These are phyloP conservation scores for Nibea albiflora DNA, from an alignment of 2,113 vertebrate species.

Conservation along the genomic window DNA sequence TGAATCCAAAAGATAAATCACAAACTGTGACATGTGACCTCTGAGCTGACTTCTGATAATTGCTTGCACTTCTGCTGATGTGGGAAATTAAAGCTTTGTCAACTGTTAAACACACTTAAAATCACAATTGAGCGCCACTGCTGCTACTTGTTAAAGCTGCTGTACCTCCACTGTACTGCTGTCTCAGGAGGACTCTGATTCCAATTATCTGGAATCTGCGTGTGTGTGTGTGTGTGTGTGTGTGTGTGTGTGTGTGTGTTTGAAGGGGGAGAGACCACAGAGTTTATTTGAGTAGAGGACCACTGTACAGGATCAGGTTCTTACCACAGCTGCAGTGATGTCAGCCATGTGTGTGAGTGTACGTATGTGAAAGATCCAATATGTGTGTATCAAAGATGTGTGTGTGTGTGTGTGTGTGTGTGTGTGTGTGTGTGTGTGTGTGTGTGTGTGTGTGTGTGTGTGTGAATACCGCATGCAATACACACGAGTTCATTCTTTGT, in stretches of 20 bases:
- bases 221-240: constrained; percentile 17
- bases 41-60: not conserved
- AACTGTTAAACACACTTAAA: constrained; percentile 30
- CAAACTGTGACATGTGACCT: constrained; percentile 4
- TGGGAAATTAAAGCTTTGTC: constrained; percentile 19
- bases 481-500: not conserved
- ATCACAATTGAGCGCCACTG: constrained; percentile 1
- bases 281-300: constrained; percentile 69
- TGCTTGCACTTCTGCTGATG: not conserved
- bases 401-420: no score
- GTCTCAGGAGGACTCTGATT: constrained; percentile 46
- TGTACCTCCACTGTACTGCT: constrained; percentile 7
- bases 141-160: constrained; percentile 35
- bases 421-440: no score
- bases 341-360: constrained; percentile 41
- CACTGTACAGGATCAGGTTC: constrained; percentile 66
- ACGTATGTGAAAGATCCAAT: not conserved
- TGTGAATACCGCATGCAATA: not conserved
- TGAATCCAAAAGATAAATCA: not conserved
- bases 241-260: constrained; percentile 23
- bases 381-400: not conserved
- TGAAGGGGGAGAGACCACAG: constrained; percentile 12
- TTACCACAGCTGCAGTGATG: constrained; percentile 71
- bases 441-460: no score
- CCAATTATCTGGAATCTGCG: constrained; percentile 47